A percentile compares a stretch with the other conserved stretches of the same genome.
Evolutionary conservation across 1,140 invertebrate genomes (phyloP).

Genomic region (Rhagoletis zephyria): DNA sequence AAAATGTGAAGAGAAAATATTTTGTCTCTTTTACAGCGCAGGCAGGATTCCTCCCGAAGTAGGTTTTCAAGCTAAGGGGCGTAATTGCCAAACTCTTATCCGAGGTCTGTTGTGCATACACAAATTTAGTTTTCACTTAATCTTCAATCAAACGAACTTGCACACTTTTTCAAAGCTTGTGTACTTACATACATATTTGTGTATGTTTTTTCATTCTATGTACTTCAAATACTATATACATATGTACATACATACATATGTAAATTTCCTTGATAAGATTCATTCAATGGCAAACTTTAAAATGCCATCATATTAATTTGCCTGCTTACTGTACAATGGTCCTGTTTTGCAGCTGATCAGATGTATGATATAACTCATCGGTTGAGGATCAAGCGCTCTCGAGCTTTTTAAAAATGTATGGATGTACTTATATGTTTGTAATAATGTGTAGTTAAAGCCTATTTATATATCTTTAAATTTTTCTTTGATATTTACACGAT

Average conservation of each 20-base stretch:
- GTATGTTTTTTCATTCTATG: background rate
- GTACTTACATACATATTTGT: background rate
- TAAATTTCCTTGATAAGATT: background rate
- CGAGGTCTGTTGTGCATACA: background rate
- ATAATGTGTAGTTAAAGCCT: no score
- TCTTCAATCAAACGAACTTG: background rate
- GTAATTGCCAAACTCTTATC: no score
- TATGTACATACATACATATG: no score
- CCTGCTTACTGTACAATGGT: background rate
- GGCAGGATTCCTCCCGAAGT: no score
- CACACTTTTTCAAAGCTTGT: background rate
- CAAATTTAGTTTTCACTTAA: background rate
- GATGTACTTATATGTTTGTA: background rate
- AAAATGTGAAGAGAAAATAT: no score
- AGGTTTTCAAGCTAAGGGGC: no score
- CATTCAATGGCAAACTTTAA: background rate
- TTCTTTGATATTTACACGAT: slow-evolving; percentile 16
- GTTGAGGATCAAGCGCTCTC: background rate
- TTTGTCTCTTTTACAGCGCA: no score
- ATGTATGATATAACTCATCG: background rate
- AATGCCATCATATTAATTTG: background rate
- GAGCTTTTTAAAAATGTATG: background rate
- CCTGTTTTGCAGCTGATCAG: background rate
- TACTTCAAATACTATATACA: background rate
- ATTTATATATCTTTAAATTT: no score